Evolutionary conservation across 2,113 vertebrate species (phyloP), one percentile per base, ranked within the genome.

Genomic region (Scytalopus superciliaris): DNA sequence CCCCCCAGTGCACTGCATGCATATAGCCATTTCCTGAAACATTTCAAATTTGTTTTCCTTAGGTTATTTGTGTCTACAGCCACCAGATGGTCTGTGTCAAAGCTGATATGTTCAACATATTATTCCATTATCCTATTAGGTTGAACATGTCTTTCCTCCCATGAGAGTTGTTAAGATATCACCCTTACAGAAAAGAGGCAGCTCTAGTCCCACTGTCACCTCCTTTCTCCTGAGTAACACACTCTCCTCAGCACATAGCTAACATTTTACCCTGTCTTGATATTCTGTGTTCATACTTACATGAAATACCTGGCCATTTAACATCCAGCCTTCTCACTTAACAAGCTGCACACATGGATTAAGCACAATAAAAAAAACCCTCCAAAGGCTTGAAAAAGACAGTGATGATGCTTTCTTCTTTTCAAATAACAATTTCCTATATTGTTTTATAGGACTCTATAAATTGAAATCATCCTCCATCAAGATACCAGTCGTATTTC

Each of bases 71-170:
- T 93, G 97, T 97, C 97, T 96, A 91, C 87, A 91, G 68, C 95
- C 82, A 97, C 95, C 98, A 98, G 98, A 97, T 98, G 98, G 97
- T 96, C 96, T 95, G 75, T 95, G 93, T 97, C 96, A 97, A 94
- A 95, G 93, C 88, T n/a, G 86, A 94, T 86, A 95, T 67, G 84
- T 96, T 97, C 95, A 70, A 89, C 97, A 92, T 97, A 95, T 97
- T 96, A 98, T 97, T 97, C 97, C 96, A 97, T 98, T 98, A 98
- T 97, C 96, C 96, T 98, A 98, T 98, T 98, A 98, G 94, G 95
- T 88, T 96, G 89, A 96, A 97, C 91, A 89, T 96, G 97, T 89
- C 97, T 96, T 98, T 97, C 98, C 98, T 98, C 98, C 97, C 97
- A 96, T 80, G 90, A 94, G 95, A 91, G 89, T 87, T 97, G 96